Evolutionary conservation across 2,113 vertebrate species (phyloP), one percentile per base, ranked within the genome.

Genomic region (Osmerus eperlanus): DNA sequence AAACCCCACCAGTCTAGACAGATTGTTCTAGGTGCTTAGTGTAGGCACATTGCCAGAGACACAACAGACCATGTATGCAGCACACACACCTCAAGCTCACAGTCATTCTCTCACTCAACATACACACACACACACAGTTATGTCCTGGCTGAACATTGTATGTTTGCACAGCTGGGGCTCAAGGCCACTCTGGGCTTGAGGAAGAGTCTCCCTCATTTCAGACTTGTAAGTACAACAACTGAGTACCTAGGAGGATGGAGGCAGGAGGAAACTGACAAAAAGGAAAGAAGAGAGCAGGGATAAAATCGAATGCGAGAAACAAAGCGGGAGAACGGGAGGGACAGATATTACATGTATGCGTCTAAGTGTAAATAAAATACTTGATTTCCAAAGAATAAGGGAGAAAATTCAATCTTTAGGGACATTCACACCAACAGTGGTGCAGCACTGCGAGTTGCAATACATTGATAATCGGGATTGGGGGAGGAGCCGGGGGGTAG

Each of bases 301-400:
- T 51, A 12, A 4, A 1, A 6, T 59, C 1, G 18, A 28, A 16
- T 23, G 1, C 29, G 53, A 5, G 60, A 67, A 55, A 29, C 41
- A 23, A 6, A 28, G 64, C 8, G 51, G 28, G 3, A 64, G 29
- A 68, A 65, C 52, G 47, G 74, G 19, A 73, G 55, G 16, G 32
- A 51, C 14, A 28, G 51, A 53, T 2, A 21, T 15, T 13, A 28
- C 25, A 15, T 21, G 21, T 18, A 14, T 16, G 21, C 0, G 25
- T 21, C 14, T 16, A 23, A 23, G 23, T 23, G 51, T 9, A 7
- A 41, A 41, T 15, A 36, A 8, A 32, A 65, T 9, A 18, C 4
- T 4, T 36, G 29, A 23, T 23, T 23, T 23, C 23, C 23, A 1
- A 23, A 23, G 23, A 23, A 23, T 23, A 23, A 28, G 15, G 29